Base-by-base conservation (phyloP, 1,140 invertebrate genomes). In the Dryas iulia region DNA sequence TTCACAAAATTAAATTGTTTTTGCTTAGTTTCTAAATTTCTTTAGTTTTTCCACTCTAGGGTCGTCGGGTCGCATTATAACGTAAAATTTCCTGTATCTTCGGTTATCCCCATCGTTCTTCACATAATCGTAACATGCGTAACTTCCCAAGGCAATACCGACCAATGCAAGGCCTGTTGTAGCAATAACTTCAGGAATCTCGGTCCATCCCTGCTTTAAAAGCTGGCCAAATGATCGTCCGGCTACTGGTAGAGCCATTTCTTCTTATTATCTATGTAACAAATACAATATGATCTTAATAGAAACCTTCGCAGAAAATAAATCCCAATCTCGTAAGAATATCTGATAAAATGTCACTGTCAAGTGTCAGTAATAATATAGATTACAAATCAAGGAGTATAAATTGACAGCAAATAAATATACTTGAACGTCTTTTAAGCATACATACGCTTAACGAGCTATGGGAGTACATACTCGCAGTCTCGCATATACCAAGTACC, bases 141-240 rank as follows among this genome's bases (percentile, higher is more conserved):
- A n/a, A 23, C 63, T 52, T 11, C 80, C 86, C 47, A 94, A 62
- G 21, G 84, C 93, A 59, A 94, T 72, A 26, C 92, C 93, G 52
- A 90, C 78, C 26, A 94, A 33, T 21, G 82, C 91, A 10, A 94
- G 28, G 10, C 93, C 94, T 71, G 93, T 81, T 1, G 94, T 21
- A 12, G 87, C 94, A 64, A 95, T 76, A 18, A 96, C 88, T 79
- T 95, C 95, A 14, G 95, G 95, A 70, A 95, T 94, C 85, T 95
- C 94, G 82, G 93, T 92, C 94, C 84, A 91, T 30, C 84, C 87
- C 61, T 90, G 87, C 54, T 82, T 73, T 1, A 89, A 30, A 58
- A 91, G 71, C 69, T 91, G 89, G 21, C 81, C 79, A 2, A 91
- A 18, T 4, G 83, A 76, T n/a, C 81, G 71, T 68, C 87, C 77